phyloP scores from a whole-genome alignment of 2,888 invertebrate genomes.

The Caenorhabditis sinica region DNA sequence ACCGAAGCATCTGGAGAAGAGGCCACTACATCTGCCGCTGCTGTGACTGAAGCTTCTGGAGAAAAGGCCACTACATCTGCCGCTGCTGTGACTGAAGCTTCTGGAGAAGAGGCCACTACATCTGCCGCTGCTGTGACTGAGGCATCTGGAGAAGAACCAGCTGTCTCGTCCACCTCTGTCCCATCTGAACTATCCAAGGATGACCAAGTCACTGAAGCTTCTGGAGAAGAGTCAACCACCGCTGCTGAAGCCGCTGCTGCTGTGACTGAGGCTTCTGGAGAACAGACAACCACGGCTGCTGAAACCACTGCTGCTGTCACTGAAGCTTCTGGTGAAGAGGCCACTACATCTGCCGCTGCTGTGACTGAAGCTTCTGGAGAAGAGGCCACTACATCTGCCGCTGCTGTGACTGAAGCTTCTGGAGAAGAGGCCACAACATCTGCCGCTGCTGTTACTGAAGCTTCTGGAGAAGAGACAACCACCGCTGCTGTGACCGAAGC shows the following conservation, averaged over 20 bases:
- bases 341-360: slow-evolving; percentile 16
- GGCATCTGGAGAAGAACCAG: slow-evolving; percentile 40
- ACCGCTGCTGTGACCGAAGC: background rate
- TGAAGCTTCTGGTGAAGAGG: slow-evolving; percentile 35
- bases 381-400: slow-evolving; percentile 27
- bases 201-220: slow-evolving; percentile 15
- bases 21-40: slow-evolving; percentile 34
- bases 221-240: slow-evolving; percentile 45
- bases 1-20: slow-evolving; percentile 48
- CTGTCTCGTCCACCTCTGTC: background rate
- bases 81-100: slow-evolving; percentile 24
- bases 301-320: slow-evolving; percentile 7
- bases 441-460: slow-evolving; percentile 10
- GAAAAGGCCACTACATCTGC: slow-evolving; percentile 9
- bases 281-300: slow-evolving; percentile 23
- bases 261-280: slow-evolving; percentile 28
- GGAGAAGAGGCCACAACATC: background rate
- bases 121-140: slow-evolving; percentile 31
- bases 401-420: background rate
- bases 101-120: slow-evolving; percentile 29
- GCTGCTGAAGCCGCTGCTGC: background rate
- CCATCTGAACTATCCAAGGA: background rate
- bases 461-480: slow-evolving; percentile 5
- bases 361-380: slow-evolving; percentile 28
- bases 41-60: slow-evolving; percentile 47